A percentile compares a stretch with the other conserved stretches of the same genome.
Evolutionary conservation across 2,797 vertebrate genomes (phyloP).

Genomic region (Sternotherus odoratus): DNA sequence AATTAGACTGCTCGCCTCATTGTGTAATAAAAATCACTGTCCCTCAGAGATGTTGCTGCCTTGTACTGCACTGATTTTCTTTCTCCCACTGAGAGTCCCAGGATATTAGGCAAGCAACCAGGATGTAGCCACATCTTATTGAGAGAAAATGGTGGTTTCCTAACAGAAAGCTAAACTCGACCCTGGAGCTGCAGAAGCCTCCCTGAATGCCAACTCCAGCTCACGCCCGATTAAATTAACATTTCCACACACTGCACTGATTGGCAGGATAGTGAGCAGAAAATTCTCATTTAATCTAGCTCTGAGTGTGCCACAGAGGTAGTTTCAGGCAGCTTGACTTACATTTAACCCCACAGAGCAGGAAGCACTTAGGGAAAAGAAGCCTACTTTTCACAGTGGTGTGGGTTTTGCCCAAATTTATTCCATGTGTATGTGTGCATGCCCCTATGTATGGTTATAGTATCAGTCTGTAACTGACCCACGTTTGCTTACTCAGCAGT

Average conservation of each 20-base stretch:
- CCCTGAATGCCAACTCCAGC: conserved; percentile 32
- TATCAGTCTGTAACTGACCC: neutral
- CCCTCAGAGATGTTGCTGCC: neutral
- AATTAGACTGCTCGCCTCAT: accelerated
- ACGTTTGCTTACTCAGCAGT: neutral
- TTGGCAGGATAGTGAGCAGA: conserved; percentile 61
- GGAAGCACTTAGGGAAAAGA: conserved; percentile 24
- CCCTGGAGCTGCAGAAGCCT: conserved; percentile 31
- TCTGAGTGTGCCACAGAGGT: conserved; percentile 48
- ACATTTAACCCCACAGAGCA: conserved; percentile 59
- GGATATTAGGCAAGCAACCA: neutral
- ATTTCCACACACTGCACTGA: conserved; percentile 65
- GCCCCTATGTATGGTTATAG: neutral
- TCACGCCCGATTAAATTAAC: conserved; percentile 70
- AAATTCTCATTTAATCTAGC: conserved; percentile 69
- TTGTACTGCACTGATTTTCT: neutral
- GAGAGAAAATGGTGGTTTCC: conserved; percentile 34
- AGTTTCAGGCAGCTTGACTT: conserved; percentile 72
- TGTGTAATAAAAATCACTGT: accelerated
- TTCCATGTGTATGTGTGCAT: neutral
- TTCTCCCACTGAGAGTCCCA: accelerated
- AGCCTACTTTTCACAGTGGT: neutral
- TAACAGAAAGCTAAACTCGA: conserved; percentile 24
- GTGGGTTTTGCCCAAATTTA: conserved; percentile 2
- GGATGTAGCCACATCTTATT: neutral